A percentile compares a stretch with the other conserved stretches of the same genome.
phyloP scores from a whole-genome alignment of 1,140 invertebrate species.

The Euwallacea similis region DNA sequence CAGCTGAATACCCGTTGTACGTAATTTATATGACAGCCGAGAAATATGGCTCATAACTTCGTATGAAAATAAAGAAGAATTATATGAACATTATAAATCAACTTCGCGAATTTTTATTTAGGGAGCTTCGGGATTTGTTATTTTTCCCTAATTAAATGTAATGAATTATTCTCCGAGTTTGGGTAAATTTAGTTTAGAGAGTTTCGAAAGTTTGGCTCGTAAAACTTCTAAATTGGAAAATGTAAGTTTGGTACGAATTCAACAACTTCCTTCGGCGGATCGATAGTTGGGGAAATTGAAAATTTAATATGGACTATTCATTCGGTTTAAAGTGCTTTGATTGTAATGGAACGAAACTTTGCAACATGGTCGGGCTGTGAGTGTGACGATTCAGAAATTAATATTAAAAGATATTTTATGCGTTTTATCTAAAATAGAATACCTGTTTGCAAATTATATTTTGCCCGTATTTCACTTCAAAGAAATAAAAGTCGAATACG shows the following conservation, averaged over 20 bases:
- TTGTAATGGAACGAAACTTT: background rate
- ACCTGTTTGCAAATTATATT: too few relatives aligned
- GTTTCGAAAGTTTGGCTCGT: constrained; percentile 4
- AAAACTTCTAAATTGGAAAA: constrained; percentile 25
- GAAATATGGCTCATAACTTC: constrained; percentile 55
- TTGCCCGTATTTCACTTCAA: background rate
- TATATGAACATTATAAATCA: constrained; percentile 55
- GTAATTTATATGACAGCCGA: constrained; percentile 55
- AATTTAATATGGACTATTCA: constrained; percentile 18
- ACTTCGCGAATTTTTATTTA: constrained; percentile 52
- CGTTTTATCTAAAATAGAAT: background rate
- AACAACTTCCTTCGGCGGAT: constrained; percentile 4
- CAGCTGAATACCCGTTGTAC: constrained; percentile 49
- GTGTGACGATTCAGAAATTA: too few relatives aligned
- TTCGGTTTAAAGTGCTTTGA: constrained; percentile 12
- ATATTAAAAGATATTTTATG: background rate
- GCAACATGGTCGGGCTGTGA: background rate
- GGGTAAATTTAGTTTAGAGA: constrained; percentile 6
- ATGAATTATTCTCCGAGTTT: constrained; percentile 40
- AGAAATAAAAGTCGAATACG: constrained; percentile 3
- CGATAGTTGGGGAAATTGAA: constrained; percentile 21
- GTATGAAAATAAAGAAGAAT: constrained; percentile 57
- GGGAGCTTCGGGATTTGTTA: constrained; percentile 45
- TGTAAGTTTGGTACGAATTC: constrained; percentile 11
- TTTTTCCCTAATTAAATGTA: constrained; percentile 47